Evolutionary conservation across 1,140 invertebrate species (phyloP), one percentile per base, ranked within the genome.

Genomic region (Plodia interpunctella): DNA sequence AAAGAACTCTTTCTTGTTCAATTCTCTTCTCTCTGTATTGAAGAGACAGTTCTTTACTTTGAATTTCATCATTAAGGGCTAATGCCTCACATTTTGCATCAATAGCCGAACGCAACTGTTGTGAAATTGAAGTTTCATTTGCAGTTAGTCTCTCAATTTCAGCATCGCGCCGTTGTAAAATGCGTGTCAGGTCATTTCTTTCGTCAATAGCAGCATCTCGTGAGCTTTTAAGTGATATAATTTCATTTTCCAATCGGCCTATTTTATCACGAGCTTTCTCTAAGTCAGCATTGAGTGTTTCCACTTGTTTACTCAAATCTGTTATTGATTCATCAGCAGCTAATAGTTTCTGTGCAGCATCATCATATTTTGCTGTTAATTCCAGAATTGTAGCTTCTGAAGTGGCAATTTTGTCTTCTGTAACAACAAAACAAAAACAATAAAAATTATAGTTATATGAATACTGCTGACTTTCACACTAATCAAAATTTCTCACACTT

Each of bases 11-110:
- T 85, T 98, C 96, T 82, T 96, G 94, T 68, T 97, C 94, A 50
- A 97, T 88, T n/a, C 94, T 90, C 74, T 95, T 95, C 86, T 97
- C 95, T 83, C 94, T 94, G 75, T 93, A 94, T 64, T 97, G 93
- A 19, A 96, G 79, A 9, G 93, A 92, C 19, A 96, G 88, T 87
- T 97, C 94, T 72, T 94, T 93, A 65, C 94, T 94, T 66, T 94
- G 92, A 17, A 96, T 90, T 90, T 97, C 96, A 87, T 97, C 95
- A 55, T 94, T 91, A 53, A 94, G 92, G 15, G 93, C 92, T 20
- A 97, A 78, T 5, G 96, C 95, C 89, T 96, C 94, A 90, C 95
- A 97, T 90, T 97, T 97, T 4, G 94, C 91, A 63, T 92, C 88
- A 59, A 95, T 92, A 35, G 95, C 94, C 53, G 84, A 68, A 72